Percentiles rank a stretch among this genome's conserved stretches.
phyloP scores from a whole-genome alignment of 2,888 invertebrate genomes.

The Lithodes maja region DNA sequence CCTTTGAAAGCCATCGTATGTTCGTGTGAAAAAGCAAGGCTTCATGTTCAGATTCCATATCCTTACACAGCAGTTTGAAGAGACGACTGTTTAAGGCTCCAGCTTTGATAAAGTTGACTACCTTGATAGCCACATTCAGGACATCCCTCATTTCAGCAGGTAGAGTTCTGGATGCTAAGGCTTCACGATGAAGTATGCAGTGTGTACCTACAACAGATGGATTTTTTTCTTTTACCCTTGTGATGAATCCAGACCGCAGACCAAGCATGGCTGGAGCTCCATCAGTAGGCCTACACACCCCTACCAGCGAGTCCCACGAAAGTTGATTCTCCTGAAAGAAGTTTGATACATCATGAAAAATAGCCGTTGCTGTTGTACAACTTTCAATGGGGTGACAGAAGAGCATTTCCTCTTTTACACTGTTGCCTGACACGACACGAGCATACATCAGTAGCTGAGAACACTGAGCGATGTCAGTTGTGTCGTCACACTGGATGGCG shows the following conservation, averaged over 20 bases:
- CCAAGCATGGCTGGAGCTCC: conserved; percentile 31
- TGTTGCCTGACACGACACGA: too few relatives aligned
- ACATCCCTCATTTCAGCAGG: conserved; percentile 35
- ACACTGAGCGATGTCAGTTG: conserved; percentile 42
- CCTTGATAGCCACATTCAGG: neutral
- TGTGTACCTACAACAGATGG: neutral
- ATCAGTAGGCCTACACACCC: conserved; percentile 24
- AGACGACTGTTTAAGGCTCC: conserved; percentile 27
- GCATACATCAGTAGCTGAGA: too few relatives aligned
- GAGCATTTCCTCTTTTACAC: too few relatives aligned
- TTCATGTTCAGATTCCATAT: too few relatives aligned
- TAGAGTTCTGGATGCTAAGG: conserved; percentile 41
- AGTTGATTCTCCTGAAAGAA: conserved; percentile 22
- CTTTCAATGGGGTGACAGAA: too few relatives aligned
- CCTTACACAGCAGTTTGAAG: too few relatives aligned
- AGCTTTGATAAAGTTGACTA: conserved; percentile 40
- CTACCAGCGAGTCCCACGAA: conserved; percentile 34
- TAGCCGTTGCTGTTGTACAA: too few relatives aligned
- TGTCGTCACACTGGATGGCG: conserved; percentile 53
- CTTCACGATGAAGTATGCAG: neutral
- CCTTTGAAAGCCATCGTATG: too few relatives aligned
- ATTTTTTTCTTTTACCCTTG: conserved; percentile 22
- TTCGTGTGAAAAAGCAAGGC: too few relatives aligned
- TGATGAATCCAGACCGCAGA: conserved; percentile 26
- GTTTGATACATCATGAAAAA: too few relatives aligned